A percentile compares a stretch with the other conserved stretches of the same genome.
Evolutionary conservation across 2,113 vertebrate species (phyloP).

Genomic region (Hiodon tergisus): DNA sequence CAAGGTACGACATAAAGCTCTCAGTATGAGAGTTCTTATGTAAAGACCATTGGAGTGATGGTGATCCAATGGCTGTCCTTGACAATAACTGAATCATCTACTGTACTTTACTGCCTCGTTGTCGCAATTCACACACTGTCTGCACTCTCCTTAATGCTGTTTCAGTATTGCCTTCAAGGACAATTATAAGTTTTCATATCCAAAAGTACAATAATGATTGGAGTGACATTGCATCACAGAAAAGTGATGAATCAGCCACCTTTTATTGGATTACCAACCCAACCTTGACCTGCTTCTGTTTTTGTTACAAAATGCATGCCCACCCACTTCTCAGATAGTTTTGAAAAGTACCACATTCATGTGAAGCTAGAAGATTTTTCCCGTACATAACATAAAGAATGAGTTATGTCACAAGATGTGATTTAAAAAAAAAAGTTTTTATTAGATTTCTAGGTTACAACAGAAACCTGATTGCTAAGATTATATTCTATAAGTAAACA

Average conservation of each 20-base stretch:
- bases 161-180: constrained; percentile 42
- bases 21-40: neutral
- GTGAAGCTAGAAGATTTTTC: too few relatives aligned
- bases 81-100: too few relatives aligned
- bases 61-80: neutral
- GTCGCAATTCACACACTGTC: constrained; percentile 25
- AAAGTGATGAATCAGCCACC: constrained; percentile 48
- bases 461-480: too few relatives aligned
- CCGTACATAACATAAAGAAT: too few relatives aligned
- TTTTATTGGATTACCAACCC: constrained; percentile 49
- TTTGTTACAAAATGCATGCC: too few relatives aligned
- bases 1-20: neutral
- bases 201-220: constrained; percentile 32
- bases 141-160: neutral
- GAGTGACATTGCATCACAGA: constrained; percentile 39
- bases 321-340: too few relatives aligned
- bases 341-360: too few relatives aligned
- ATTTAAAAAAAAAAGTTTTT: too few relatives aligned
- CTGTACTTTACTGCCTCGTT: neutral
- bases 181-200: constrained; percentile 39
- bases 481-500: neutral
- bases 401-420: too few relatives aligned
- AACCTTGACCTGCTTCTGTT: constrained; percentile 41
- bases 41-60: neutral
- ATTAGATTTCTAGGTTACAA: too few relatives aligned